Conservation (phyloP, 2,797 vertebrate genomes). For the Lophotriccus pileatus region DNA sequence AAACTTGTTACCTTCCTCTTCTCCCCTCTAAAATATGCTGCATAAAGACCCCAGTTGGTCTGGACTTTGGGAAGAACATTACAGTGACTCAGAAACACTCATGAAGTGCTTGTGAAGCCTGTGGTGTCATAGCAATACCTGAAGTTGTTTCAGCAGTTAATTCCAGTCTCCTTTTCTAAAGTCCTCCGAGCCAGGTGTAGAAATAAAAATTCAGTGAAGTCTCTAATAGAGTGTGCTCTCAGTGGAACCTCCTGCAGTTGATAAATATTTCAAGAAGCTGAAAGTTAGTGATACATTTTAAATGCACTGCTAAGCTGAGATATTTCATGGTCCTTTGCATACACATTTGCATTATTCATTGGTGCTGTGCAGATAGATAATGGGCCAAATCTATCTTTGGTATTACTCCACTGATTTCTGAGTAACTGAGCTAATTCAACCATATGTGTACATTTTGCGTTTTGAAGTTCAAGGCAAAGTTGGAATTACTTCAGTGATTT, state of each 20-base stretch:
- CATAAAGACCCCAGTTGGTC: background rate
- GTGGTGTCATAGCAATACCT: background rate
- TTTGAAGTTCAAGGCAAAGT: slow-evolving; percentile 5
- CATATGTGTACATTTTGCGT: background rate
- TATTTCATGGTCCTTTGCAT: slow-evolving; percentile 48
- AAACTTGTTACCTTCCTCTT: background rate
- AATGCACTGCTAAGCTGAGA: slow-evolving; percentile 45
- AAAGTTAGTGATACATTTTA: slow-evolving; percentile 54
- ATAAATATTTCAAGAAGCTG: slow-evolving; percentile 38
- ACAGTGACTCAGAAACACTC: background rate
- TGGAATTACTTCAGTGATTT: background rate
- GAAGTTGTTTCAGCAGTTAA: background rate
- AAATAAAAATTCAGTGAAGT: slow-evolving; percentile 30
- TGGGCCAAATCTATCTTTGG: slow-evolving; percentile 16
- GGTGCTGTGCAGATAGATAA: slow-evolving; percentile 46
- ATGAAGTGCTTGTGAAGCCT: background rate
- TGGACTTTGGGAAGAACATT: background rate
- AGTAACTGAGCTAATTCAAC: slow-evolving; percentile 18
- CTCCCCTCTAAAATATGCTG: background rate
- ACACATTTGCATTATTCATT: slow-evolving; percentile 58
- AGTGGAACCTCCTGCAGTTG: background rate
- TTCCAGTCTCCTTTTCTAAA: background rate
- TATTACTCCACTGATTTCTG: slow-evolving; percentile 33
- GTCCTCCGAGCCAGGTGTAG: background rate
- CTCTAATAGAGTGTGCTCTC: background rate